phyloP scores from a whole-genome alignment of 2,888 invertebrate species.

The Thera britannica region DNA sequence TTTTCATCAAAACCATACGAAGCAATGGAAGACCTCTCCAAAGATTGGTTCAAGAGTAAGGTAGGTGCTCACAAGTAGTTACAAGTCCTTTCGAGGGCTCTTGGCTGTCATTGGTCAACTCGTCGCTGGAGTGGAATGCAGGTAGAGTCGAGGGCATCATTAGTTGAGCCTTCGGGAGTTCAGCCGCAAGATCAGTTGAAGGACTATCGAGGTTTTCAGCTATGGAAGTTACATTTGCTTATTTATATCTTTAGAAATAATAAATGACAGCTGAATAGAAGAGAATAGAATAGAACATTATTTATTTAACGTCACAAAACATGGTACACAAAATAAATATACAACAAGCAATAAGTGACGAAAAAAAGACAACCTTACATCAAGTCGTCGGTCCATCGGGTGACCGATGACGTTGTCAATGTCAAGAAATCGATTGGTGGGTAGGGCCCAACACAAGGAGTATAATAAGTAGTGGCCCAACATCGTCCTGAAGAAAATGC shows the following conservation, averaged over 20 bases:
- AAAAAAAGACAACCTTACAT: no score
- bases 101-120: slow-evolving; percentile 6
- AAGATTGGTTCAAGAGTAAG: slow-evolving; percentile 1
- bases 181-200: background rate
- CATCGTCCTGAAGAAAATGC: no score
- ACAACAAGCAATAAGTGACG: no score
- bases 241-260: background rate
- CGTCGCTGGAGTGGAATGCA: slow-evolving; percentile 6
- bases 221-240: background rate
- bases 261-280: no score
- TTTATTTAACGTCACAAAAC: no score
- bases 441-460: no score
- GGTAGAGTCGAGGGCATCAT: slow-evolving; percentile 5
- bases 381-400: no score
- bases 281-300: no score
- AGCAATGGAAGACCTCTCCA: background rate
- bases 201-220: background rate
- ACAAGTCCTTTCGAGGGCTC: background rate
- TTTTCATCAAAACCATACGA: background rate
- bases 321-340: no score
- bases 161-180: background rate
- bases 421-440: no score
- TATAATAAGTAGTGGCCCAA: no score
- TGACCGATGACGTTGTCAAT: no score
- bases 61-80: background rate